phyloP scores from a whole-genome alignment of 2,113 vertebrate species.

The Pycnonotus jocosus region DNA sequence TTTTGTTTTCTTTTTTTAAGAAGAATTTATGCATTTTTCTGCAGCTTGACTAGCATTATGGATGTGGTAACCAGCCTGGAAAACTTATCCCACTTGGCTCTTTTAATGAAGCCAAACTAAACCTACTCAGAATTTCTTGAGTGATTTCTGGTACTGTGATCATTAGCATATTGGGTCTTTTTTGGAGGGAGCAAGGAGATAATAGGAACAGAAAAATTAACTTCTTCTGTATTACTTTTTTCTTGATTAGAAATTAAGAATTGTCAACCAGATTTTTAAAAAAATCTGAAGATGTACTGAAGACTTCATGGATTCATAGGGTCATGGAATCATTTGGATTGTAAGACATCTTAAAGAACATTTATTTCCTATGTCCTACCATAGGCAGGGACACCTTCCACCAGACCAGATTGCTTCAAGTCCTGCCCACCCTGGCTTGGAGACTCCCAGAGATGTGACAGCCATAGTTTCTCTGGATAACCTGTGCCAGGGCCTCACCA shows the following conservation, averaged over 20 bases:
- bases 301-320: neutral
- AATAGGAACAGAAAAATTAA: neutral
- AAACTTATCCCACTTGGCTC: neutral
- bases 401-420: neutral
- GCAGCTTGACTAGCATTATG: neutral
- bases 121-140: neutral
- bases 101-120: neutral
- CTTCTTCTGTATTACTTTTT: neutral
- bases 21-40: neutral
- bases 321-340: neutral
- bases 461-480: neutral
- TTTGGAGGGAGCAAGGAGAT: accelerated
- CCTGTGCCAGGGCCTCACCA: neutral
- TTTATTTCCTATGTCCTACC: neutral
- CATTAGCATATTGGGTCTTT: neutral
- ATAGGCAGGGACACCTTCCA: neutral
- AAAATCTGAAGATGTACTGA: neutral
- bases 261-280: neutral
- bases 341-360: neutral
- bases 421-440: accelerated
- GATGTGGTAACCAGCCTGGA: neutral
- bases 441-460: no score
- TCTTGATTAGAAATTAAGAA: neutral
- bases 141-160: neutral
- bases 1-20: neutral